Base-by-base conservation (phyloP, 2,888 invertebrate species). In the Acanthosepion pharaonis region DNA sequence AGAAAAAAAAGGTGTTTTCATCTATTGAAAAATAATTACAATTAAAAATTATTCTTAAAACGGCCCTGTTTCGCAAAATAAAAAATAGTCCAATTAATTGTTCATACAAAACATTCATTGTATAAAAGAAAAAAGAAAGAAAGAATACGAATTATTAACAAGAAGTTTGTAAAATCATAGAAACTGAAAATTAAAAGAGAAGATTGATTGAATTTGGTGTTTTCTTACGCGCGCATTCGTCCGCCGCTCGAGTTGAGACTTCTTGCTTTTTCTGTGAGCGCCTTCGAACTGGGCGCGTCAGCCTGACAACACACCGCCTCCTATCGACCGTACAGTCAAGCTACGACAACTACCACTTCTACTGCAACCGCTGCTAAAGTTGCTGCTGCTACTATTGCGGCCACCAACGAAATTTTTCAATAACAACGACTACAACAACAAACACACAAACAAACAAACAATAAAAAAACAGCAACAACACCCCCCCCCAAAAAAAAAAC, bases 341-440 rank as follows among this genome's bases (percentile, higher is more conserved):
- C 20, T 5, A 55, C 55, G 8, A 55, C 55, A 15, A 28, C 94
- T 78, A 94, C 91, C 23, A 48, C 91, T 78, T 42, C 94, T 94
- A 33, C 94, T 94, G 59, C 94, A 59, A 78, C 94, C 78, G 15
- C 94, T 94, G 78, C 94, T 94, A 49, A 91, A 48, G 49, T 91
- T 94, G 78, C 94, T 78, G 78, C 94, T 94, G 78, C 94, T 94
- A 42, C 49, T 94, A 42, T 4, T 48, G 78, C 78, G 59, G 49
- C 78, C 48, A 78, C 64, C 78, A 94, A 48, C 48, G 78, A 42
- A 51, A 55, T 20, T 48, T 42, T 91, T 78, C 49, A 15, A 49
- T 33, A 94, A 20, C n/a, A 49, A 33, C 23, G 93, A 91, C 51
- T 48, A 91, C n/a, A 15, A 11, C 78, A 15, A n/a, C n/a, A n/a